phyloP scores from a whole-genome alignment of 2,113 vertebrate genomes.

The Lamprotornis superbus region DNA sequence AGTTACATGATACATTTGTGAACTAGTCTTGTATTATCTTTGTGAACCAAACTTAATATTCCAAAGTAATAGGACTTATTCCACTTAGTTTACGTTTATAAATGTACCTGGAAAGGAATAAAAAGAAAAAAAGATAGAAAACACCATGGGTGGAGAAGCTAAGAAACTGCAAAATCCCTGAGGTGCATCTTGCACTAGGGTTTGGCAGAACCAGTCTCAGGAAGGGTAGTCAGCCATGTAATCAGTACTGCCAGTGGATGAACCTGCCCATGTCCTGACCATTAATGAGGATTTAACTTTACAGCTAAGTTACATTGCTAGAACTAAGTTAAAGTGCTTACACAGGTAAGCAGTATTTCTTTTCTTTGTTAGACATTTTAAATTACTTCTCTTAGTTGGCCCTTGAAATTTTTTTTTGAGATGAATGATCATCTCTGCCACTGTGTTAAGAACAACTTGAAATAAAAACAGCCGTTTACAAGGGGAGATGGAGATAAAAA shows the following conservation, averaged over 20 bases:
- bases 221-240: neutral
- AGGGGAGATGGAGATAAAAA: neutral
- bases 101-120: neutral
- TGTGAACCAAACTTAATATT: neutral
- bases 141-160: neutral
- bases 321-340: neutral
- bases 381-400: neutral
- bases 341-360: neutral
- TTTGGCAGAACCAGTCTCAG: neutral
- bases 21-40: neutral
- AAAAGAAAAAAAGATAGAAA: neutral
- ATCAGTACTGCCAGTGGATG: neutral
- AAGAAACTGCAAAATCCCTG: neutral
- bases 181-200: neutral
- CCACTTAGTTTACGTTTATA: slow-evolving; percentile 3
- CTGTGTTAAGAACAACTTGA: neutral
- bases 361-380: neutral
- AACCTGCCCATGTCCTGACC: neutral
- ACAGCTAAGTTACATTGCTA: neutral
- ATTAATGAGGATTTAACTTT: neutral
- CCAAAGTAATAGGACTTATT: neutral
- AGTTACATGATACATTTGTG: neutral
- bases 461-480: neutral
- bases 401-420: neutral
- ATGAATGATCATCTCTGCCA: neutral